Conservation (phyloP, 2,113 vertebrate genomes). For the Leucosticte australis region DNA sequence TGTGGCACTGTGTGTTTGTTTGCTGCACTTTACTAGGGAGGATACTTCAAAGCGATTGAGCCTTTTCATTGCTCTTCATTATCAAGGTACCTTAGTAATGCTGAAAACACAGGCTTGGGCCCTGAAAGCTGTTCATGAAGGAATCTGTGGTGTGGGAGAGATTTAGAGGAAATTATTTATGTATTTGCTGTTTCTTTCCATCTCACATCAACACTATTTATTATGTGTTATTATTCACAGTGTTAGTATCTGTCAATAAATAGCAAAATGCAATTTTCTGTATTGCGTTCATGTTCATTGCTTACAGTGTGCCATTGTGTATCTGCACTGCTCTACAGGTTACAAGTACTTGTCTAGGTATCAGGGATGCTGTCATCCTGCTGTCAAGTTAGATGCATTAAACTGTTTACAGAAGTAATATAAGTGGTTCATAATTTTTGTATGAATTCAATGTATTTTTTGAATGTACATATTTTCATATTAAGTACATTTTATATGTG, state of each 20-base stretch:
- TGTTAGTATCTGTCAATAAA: background rate
- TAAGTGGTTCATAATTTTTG: background rate
- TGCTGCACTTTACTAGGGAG: background rate
- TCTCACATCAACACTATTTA: background rate
- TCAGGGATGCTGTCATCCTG: background rate
- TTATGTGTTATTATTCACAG: background rate
- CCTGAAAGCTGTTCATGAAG: background rate
- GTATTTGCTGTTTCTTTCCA: background rate
- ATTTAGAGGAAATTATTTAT: background rate
- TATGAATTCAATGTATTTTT: background rate
- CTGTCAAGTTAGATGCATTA: background rate
- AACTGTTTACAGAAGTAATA: background rate
- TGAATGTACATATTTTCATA: background rate
- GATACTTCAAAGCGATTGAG: background rate
- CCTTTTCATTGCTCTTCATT: background rate
- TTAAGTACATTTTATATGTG: background rate
- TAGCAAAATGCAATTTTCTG: background rate
- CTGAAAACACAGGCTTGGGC: background rate
- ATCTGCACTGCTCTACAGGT: background rate
- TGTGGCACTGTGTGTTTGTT: background rate
- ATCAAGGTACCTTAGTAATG: background rate
- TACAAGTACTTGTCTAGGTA: background rate
- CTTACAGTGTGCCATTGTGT: background rate
- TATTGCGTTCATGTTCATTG: background rate
- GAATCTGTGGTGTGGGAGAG: background rate